These are phyloP conservation scores for Telmatherina bonti DNA, from an alignment of 2,797 vertebrate species.

Conservation along the genomic window DNA sequence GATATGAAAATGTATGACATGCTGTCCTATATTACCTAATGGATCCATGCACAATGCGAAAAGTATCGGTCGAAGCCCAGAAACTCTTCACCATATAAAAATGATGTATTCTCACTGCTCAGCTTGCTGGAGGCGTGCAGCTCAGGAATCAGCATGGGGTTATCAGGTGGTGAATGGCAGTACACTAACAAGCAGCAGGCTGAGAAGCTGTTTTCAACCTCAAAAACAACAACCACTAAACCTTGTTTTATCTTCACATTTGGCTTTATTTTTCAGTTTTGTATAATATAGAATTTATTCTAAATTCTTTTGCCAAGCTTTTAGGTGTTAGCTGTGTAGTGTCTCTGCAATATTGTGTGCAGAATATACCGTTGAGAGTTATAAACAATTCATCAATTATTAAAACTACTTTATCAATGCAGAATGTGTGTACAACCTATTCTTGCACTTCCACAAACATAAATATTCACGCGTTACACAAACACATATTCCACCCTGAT, in stretches of 20 bases:
- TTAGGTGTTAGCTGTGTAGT: not conserved
- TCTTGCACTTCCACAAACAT: constrained; percentile 5
- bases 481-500: constrained; percentile 29
- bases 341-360: not conserved
- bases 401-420: constrained; percentile 1
- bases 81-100: not conserved
- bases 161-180: not conserved
- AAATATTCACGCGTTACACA: constrained; percentile 20
- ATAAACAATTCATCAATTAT: constrained; percentile 6
- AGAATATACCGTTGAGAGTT: constrained; percentile 3
- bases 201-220: not conserved
- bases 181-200: not conserved
- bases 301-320: not conserved
- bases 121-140: not conserved
- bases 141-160: constrained; percentile 1
- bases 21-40: not conserved
- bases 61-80: too few species aligned
- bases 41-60: too few species aligned
- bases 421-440: not conserved
- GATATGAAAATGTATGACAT: not conserved
- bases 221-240: not conserved
- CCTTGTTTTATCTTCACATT: not conserved
- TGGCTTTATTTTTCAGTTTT: not conserved
- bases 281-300: not conserved
- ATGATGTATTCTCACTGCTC: not conserved